A percentile compares a stretch with the other conserved stretches of the same genome.
phyloP scores from a whole-genome alignment of 2,797 vertebrate genomes.

The Smutsia gigantea region DNA sequence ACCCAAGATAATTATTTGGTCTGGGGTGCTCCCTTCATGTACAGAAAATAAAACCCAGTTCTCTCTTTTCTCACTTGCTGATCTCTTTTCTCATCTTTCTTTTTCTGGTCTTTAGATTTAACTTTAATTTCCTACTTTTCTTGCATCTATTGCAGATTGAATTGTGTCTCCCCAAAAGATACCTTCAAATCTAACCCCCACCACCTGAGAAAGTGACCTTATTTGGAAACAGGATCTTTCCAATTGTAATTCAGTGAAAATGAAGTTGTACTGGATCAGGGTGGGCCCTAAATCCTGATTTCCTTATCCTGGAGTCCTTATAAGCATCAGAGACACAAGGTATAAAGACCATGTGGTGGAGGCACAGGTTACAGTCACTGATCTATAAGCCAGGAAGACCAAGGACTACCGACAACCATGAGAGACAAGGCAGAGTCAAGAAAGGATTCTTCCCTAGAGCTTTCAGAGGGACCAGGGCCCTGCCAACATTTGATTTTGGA shows the following conservation, averaged over 20 bases:
- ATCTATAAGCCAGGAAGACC: neutral
- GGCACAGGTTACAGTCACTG: neutral
- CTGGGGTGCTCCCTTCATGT: neutral
- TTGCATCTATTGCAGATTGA: neutral
- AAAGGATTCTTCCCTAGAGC: neutral
- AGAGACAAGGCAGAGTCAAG: neutral
- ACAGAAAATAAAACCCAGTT: neutral
- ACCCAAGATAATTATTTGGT: neutral
- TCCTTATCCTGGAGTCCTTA: neutral
- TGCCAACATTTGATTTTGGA: neutral
- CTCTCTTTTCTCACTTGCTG: neutral
- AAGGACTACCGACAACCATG: neutral
- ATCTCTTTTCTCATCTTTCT: slow-evolving; percentile 16
- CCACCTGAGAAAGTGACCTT: neutral
- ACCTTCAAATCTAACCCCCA: neutral
- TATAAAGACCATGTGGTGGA: neutral
- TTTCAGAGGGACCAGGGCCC: neutral
- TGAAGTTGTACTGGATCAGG: neutral
- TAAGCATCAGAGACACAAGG: neutral
- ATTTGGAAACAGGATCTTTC: neutral
- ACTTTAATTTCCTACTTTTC: neutral
- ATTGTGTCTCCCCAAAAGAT: neutral
- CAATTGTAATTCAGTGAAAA: neutral
- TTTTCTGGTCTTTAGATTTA: slow-evolving; percentile 5
- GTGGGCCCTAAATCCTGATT: neutral